Evolutionary conservation across 2,888 invertebrate species (phyloP).

Genomic region (Xanthorhoe spadicearia): DNA sequence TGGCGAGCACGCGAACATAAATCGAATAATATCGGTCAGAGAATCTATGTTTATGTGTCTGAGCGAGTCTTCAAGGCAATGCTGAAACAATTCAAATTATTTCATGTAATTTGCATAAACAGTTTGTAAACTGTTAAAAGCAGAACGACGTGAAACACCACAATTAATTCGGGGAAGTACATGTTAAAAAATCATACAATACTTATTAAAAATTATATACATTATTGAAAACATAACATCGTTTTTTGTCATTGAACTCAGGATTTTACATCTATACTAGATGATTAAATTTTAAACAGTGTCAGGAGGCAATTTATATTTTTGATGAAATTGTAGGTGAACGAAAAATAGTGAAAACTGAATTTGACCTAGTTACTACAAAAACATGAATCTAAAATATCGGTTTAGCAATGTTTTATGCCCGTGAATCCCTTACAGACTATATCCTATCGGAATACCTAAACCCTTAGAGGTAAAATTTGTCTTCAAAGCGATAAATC

Average conservation of each 20-base stretch:
- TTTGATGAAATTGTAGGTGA: no score
- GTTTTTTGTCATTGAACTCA: no score
- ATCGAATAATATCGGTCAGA: constrained; percentile 44
- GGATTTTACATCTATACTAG: no score
- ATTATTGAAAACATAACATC: no score
- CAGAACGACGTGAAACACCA: background rate
- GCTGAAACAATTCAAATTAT: constrained; percentile 30
- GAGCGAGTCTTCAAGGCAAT: constrained; percentile 25
- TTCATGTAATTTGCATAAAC: constrained; percentile 17
- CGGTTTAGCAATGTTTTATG: background rate
- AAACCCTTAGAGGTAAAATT: constrained; percentile 1
- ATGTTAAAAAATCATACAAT: no score
- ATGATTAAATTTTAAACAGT: no score
- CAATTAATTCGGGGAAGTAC: no score
- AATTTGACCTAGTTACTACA: no score
- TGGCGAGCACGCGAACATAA: constrained; percentile 43
- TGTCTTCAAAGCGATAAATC: constrained; percentile 18
- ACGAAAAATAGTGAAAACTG: no score
- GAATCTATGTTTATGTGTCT: constrained; percentile 46
- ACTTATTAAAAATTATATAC: no score
- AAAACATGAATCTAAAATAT: no score
- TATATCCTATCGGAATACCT: background rate
- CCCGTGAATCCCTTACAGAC: background rate
- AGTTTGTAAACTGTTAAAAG: background rate
- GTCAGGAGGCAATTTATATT: no score